These are phyloP conservation scores for human DNA, from an alignment of 2,113 vertebrate genomes.

Conservation along the genomic window DNA sequence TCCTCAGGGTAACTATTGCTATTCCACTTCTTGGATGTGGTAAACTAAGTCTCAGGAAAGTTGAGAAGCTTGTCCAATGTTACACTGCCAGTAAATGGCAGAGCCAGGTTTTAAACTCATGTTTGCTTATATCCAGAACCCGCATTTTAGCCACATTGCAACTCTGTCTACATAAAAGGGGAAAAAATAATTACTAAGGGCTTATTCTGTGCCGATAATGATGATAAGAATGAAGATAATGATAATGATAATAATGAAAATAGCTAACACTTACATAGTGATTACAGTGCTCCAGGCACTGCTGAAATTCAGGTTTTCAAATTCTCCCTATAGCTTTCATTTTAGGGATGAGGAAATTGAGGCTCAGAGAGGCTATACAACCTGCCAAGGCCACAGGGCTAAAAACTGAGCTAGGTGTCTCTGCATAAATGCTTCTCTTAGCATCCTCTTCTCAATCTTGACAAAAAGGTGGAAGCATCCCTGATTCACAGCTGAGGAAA, in stretches of 20 bases:
- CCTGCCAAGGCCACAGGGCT: background rate
- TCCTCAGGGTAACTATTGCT: background rate
- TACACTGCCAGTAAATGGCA: background rate
- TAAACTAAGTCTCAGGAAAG: background rate
- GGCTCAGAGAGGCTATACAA: too few relatives aligned
- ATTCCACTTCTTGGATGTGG: background rate
- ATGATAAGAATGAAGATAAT: background rate
- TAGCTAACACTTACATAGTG: background rate
- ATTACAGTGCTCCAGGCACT: background rate
- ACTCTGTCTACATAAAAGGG: background rate
- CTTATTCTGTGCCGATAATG: background rate
- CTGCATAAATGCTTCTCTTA: background rate
- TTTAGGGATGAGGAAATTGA: background rate
- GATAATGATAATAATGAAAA: background rate
- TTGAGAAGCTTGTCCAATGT: background rate
- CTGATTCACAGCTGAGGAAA: background rate
- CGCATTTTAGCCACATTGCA: background rate
- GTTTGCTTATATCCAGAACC: background rate
- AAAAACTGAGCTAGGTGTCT: background rate
- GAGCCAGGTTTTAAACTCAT: background rate
- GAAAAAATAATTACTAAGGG: background rate
- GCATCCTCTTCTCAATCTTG: background rate
- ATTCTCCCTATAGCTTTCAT: background rate
- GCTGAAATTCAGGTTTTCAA: background rate
- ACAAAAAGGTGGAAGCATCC: background rate